Percentiles rank a stretch among this genome's conserved stretches.
phyloP scores from a whole-genome alignment of 2,888 invertebrate genomes.

The Drosophila emarginata region DNA sequence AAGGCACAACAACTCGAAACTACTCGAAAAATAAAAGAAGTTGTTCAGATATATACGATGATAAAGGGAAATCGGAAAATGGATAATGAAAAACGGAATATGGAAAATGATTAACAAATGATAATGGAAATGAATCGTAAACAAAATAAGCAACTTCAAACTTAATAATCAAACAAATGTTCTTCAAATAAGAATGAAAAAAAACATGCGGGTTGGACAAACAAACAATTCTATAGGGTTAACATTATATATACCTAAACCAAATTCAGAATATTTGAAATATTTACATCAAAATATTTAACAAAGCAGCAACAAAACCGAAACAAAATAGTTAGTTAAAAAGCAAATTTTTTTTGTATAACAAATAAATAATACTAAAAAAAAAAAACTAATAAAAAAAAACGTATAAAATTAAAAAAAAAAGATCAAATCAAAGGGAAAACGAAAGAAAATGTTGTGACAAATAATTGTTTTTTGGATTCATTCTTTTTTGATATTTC shows the following conservation, averaged over 20 bases:
- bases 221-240: slow-evolving; percentile 64
- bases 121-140: background rate
- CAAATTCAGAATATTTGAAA: slow-evolving; percentile 18
- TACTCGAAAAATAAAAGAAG: no score
- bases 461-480: slow-evolving; percentile 62
- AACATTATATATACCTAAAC: slow-evolving; percentile 51
- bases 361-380: background rate
- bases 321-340: slow-evolving; percentile 59
- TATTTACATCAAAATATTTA: slow-evolving; percentile 17
- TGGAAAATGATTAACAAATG: background rate
- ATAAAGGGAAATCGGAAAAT: background rate
- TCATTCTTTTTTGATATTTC: slow-evolving; percentile 40
- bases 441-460: slow-evolving; percentile 57
- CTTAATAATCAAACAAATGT: slow-evolving; percentile 25
- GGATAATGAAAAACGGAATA: background rate
- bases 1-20: no score
- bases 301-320: slow-evolving; percentile 10
- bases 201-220: slow-evolving; percentile 61
- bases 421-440: background rate
- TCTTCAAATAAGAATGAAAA: slow-evolving; percentile 41
- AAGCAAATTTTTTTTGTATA: slow-evolving; percentile 30
- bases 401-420: no score
- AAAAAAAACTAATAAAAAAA: slow-evolving; percentile 1
- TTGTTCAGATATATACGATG: background rate
- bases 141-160: background rate